These are phyloP conservation scores for Eudyptes chrysolophus DNA, from an alignment of 2,113 vertebrate genomes.

Conservation along the genomic window DNA sequence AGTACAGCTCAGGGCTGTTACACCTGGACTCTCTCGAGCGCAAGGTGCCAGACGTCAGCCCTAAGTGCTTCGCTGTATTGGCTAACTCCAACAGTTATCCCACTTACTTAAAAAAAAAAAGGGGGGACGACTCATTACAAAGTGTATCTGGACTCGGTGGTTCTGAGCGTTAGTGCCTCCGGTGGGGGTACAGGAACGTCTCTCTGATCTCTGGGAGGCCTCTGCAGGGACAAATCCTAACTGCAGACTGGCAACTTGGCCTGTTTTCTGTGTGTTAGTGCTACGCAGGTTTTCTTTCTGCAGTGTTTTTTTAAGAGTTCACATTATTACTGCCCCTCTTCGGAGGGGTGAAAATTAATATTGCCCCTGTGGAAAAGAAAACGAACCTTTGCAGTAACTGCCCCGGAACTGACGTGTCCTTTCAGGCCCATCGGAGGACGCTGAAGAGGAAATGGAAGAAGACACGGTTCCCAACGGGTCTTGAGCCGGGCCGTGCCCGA, in stretches of 20 bases:
- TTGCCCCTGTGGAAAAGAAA: rapidly evolving
- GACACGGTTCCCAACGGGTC: conserved; percentile 84
- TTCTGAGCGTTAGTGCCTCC: rapidly evolving
- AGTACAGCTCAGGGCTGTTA: neutral
- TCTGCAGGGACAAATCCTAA: neutral
- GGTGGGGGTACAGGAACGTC: rapidly evolving
- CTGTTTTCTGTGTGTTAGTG: rapidly evolving
- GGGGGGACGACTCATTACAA: too few relatives aligned
- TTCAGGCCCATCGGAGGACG: conserved; percentile 72
- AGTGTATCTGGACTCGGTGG: rapidly evolving
- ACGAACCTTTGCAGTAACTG: rapidly evolving
- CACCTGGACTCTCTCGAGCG: neutral
- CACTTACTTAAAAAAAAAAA: neutral
- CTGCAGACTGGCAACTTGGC: rapidly evolving
- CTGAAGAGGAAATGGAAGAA: conserved; percentile 85
- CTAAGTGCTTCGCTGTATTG: rapidly evolving
- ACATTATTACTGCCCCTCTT: rapidly evolving
- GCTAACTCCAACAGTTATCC: neutral
- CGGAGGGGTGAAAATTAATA: rapidly evolving
- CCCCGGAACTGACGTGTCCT: neutral
- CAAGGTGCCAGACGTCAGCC: neutral
- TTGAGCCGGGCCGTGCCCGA: neutral
- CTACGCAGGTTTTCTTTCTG: rapidly evolving
- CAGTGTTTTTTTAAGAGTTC: neutral
- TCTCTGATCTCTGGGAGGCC: rapidly evolving